Conservation (phyloP, 2,888 invertebrate species). For the Aethes cnicana region DNA sequence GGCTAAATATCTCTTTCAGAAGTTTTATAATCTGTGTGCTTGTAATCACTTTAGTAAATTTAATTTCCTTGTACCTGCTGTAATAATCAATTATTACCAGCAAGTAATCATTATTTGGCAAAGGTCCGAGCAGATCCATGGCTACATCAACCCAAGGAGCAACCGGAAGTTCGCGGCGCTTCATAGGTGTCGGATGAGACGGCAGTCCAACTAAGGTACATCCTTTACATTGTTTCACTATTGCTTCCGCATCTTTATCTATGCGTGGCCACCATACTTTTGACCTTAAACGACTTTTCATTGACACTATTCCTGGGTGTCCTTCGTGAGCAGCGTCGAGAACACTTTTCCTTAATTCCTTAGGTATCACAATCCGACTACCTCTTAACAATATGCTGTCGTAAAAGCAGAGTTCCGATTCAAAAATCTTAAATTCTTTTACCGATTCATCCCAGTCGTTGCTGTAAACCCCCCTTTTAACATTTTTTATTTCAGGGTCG, state of each 20-base stretch:
- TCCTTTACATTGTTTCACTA: slow-evolving; percentile 33
- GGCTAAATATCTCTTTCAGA: slow-evolving; percentile 11
- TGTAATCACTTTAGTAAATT: slow-evolving; percentile 28
- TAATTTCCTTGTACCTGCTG: slow-evolving; percentile 40
- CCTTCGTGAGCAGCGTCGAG: slow-evolving; percentile 41
- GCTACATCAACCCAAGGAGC: slow-evolving; percentile 29
- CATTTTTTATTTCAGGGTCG: slow-evolving; percentile 9
- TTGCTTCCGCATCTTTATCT: slow-evolving; percentile 32
- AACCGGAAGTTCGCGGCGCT: slow-evolving; percentile 18
- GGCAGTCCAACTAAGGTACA: slow-evolving; percentile 26
- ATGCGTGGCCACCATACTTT: slow-evolving; percentile 36
- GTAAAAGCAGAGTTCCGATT: slow-evolving; percentile 5
- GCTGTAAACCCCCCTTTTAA: slow-evolving; percentile 20
- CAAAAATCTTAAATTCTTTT: too few relatives aligned
- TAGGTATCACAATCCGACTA: slow-evolving; percentile 2
- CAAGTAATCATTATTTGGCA: slow-evolving; percentile 14
- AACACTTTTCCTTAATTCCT: slow-evolving; percentile 28
- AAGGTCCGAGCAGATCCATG: slow-evolving; percentile 35
- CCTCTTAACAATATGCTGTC: not conserved
- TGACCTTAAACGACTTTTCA: slow-evolving; percentile 14
- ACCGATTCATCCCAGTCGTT: slow-evolving; percentile 18
- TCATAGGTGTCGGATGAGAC: slow-evolving; percentile 14
- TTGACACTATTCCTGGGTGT: slow-evolving; percentile 37
- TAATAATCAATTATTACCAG: slow-evolving; percentile 43
- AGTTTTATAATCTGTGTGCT: slow-evolving; percentile 32